phyloP scores from a whole-genome alignment of 2,113 vertebrate species.

The Vireo altiloquus region DNA sequence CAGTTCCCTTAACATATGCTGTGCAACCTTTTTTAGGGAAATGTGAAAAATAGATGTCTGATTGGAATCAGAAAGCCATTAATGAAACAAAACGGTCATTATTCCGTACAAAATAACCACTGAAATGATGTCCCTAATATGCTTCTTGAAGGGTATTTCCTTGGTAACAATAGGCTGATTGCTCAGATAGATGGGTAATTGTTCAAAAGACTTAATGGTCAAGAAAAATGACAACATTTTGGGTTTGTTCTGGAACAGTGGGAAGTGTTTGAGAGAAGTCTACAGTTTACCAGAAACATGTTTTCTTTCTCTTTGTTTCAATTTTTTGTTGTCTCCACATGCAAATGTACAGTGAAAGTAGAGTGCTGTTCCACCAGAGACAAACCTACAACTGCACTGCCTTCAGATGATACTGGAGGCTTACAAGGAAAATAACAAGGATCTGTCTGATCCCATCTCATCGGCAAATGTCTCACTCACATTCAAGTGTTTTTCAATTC shows the following conservation, averaged over 20 bases:
- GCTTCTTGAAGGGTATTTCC: not conserved
- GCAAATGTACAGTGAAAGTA: not conserved
- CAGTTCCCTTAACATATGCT: not conserved
- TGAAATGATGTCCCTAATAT: not conserved
- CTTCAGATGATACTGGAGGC: not conserved
- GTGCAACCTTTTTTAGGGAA: not conserved
- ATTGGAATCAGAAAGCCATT: conserved; percentile 41
- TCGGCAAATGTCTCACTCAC: not conserved
- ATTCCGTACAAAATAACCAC: conserved; percentile 32
- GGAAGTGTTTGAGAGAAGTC: not conserved
- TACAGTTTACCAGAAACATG: not conserved
- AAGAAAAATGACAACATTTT: not conserved
- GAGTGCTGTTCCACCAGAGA: not conserved
- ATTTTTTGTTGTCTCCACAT: not conserved
- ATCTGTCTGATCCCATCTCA: not conserved
- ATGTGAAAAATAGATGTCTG: conserved; percentile 36
- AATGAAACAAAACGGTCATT: conserved; percentile 25
- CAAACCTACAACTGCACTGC: not conserved
- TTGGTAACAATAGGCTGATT: not conserved
- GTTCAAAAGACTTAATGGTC: not conserved
- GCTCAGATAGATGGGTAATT: not conserved
- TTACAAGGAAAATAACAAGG: not conserved
- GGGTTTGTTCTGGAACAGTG: not conserved
- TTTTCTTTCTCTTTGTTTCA: not conserved
- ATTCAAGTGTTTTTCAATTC: not conserved